Base-by-base conservation (phyloP, 1,140 invertebrate genomes). In the Subanguina moxae region DNA sequence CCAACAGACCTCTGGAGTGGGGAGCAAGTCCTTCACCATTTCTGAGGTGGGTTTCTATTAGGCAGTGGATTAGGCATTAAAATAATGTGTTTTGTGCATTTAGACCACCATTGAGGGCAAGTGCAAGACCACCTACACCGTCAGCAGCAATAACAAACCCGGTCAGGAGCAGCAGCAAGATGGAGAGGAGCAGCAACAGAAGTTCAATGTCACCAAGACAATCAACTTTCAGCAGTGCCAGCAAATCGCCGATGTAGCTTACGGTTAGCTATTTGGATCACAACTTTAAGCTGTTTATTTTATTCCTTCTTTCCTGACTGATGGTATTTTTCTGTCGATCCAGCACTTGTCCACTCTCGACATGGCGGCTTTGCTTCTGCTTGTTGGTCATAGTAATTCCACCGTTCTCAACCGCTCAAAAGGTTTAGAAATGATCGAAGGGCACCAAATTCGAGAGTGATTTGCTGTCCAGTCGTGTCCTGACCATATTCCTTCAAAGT, bases 201-300 rank as follows among this genome's bases (percentile, higher is more conserved):
- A 32, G 17, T 76, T 76, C 67, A 76, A 77, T 19, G 64, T 83
- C 25, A 80, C 73, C 45, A 83, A 83, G 68, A 61, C 73, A 0
- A 58, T 76, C 23, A 72, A 83, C 69, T 82, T 78, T 66, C 65
- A 76, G 38, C 67, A 73, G 1, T 83, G 82, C 64, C 38, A 64
- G 17, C 58, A 74, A 1, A 56, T 71, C n/a, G 70, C 80, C 0
- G 65, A 65, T 9, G 66, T 79, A 13, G 23, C 70, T 15, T 52
- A 69, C 19, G 71, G 66, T 57, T 61, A 56, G 28, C 28, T 45
- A 45, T 19, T 21, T 62, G n/a, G n/a, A n/a, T n/a, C n/a, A n/a
- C n/a, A n/a, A n/a, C n/a, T n/a, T n/a, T n/a, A n/a, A n/a, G 43
- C 43, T 45, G 11, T 45, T 45, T n/a, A n/a, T 13, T 45, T 13